Base-by-base conservation (phyloP, 2,888 invertebrate species). In the Abrostola triplasia region DNA sequence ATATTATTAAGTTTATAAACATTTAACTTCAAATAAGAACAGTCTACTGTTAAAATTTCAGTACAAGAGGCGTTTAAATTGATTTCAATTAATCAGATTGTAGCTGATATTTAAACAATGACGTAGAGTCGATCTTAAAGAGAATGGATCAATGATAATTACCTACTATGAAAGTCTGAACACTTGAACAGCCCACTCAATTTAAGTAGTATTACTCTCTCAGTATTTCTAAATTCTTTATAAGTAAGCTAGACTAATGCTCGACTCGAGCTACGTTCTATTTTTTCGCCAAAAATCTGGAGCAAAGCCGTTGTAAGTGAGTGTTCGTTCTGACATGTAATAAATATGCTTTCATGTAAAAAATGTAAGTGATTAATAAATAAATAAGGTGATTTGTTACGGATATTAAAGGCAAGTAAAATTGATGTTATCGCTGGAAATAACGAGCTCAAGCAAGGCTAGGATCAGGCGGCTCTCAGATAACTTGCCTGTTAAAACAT, bases 331-430 rank as follows among this genome's bases (percentile, higher is more conserved):
- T 50, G 40, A 65, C 41, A 24, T 12, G 42, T 47, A 54, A 42
- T 56, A 65, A 69, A 73, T 57, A 9, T 11, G 10, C 51, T 41
- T 69, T 42, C 36, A 37, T 52, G 48, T 59, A 64, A 61, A 51
- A 48, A 12, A 58, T 24, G 41, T 51, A 58, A 61, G 42, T 49
- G 44, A 59, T 57, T 44, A 44, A 5, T 0, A 37, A 64, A 61
- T 59, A 68, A 61, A 72, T 69, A 48, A 51, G 2, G 40, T 36
- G 13, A 72, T 72, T 68, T 60, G 38, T 38, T 56, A n/a, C 35
- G 50, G 11, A 50, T 59, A 57, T 47, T 48, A 49, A 35, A 41
- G 40, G 24, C 36, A 59, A 59, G 40, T 36, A 36, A 73, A 59
- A 72, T 72, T 40, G 53, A 68, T 56, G 40, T 24, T 10, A 24